Conservation (phyloP, 2,797 vertebrate species). For the Xenopus petersii region DNA sequence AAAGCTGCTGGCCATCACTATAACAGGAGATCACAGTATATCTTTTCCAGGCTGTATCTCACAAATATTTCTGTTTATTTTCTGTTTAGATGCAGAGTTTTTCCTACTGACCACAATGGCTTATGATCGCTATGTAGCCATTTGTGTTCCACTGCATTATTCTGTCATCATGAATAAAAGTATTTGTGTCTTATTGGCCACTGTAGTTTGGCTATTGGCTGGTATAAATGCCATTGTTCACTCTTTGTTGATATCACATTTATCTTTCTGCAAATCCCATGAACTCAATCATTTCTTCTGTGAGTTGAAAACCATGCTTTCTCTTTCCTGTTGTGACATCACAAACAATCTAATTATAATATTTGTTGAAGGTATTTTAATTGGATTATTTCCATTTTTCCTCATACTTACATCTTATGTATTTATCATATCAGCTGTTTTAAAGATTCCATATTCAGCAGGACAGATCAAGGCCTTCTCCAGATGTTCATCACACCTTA, state of each 20-base stretch:
- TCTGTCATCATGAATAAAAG: neutral
- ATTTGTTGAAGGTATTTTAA: neutral
- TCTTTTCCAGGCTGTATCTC: neutral
- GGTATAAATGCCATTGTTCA: neutral
- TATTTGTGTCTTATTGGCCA: neutral
- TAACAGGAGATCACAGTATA: neutral
- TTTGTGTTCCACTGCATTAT: neutral
- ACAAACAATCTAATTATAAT: neutral
- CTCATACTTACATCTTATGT: neutral
- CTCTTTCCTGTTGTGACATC: slow-evolving; percentile 17
- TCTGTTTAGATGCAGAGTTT: neutral
- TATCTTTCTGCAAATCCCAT: slow-evolving; percentile 5
- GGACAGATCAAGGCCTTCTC: neutral
- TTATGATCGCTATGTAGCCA: slow-evolving; percentile 12
- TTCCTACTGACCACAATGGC: slow-evolving; percentile 1
- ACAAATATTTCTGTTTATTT: neutral
- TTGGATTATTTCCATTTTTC: neutral
- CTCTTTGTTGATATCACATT: neutral
- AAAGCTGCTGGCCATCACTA: neutral
- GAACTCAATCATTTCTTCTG: slow-evolving; percentile 35
- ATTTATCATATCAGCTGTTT: neutral
- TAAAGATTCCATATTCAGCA: neutral
- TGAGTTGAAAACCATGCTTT: slow-evolving; percentile 10
- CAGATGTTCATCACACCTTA: neutral
- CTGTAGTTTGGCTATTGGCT: slow-evolving; percentile 8